Percentiles rank a stretch among this genome's conserved stretches.
phyloP scores from a whole-genome alignment of 2,113 vertebrate species.

The Camelus dromedarius region DNA sequence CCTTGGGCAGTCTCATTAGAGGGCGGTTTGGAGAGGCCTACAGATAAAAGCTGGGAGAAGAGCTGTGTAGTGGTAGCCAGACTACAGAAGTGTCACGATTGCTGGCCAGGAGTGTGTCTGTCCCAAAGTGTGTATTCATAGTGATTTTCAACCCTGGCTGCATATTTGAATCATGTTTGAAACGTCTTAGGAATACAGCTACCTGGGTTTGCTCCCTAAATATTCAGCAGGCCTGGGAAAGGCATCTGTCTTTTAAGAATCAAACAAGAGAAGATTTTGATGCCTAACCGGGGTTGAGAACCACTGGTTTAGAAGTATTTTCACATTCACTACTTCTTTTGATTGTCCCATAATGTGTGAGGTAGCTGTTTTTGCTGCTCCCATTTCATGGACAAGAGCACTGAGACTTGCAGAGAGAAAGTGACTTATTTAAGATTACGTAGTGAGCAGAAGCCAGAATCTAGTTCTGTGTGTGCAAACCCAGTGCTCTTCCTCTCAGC shows the following conservation, averaged over 20 bases:
- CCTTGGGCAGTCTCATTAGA: background rate
- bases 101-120: background rate
- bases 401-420: background rate
- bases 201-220: background rate
- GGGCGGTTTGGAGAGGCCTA: background rate
- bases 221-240: background rate
- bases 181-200: background rate
- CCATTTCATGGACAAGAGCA: background rate
- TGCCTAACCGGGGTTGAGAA: background rate
- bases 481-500: background rate
- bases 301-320: background rate
- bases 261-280: background rate
- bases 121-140: background rate
- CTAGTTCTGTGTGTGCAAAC: background rate
- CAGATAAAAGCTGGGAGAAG: background rate
- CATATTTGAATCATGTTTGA: background rate
- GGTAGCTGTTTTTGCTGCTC: background rate
- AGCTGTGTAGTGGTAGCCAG: no score
- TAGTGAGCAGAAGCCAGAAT: background rate
- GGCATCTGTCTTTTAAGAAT: slow-evolving; percentile 11
- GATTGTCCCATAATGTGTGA: background rate
- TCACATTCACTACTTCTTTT: background rate
- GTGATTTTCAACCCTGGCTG: background rate
- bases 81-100: background rate
- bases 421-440: background rate